Base-by-base conservation (phyloP, 30 jellyfish, hydroid and myxozoan species). In the Nemopilema nomurai region DNA sequence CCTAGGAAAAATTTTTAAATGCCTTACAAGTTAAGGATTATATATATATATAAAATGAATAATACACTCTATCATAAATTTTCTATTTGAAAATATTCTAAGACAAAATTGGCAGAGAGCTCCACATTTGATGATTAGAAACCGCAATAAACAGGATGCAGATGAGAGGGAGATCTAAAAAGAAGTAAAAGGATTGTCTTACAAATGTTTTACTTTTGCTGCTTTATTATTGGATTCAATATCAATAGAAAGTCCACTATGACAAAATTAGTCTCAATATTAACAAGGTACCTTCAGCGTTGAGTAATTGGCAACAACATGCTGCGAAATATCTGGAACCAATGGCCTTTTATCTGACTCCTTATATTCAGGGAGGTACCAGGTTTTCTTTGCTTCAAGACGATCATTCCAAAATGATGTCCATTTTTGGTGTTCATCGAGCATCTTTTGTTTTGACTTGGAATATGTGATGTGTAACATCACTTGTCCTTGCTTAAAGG, bases 401-500 rank as follows among this genome's bases (percentile, higher is more conserved):
- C 85, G 72, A 17, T 91, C 91, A 51, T 85, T 86, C 88, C 96
- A 77, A 62, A 76, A 84, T 7, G 86, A 67, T 18, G 71, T 24
- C 92, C 92, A 85, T 51, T 62, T 75, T 41, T 71, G 87, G 81
- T 79, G 89, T 51, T 82, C 80, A 23, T 79, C 90, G 72, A 72
- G 28, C 98, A 92, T 92, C 67, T 88, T 92, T 49, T 77, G 83
- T 67, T 71, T 71, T n/a, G 86, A 70, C 69, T 87, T 92, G 1
- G 93, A 57, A 78, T 49, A 92, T 19, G 78, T 74, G 52, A 92
- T 91, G 29, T 87, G 97, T 24, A 92, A 76, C 23, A 92, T 72
- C 28, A 92, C 82, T 77, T 92, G 98, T 17, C 97, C 98, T 62
- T 82, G 96, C 28, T 80, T 77, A 24, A 81, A 80, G 50, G 89